Percentiles rank a stretch among this genome's conserved stretches.
phyloP scores from a whole-genome alignment of 2,888 invertebrate genomes.

The Panopea generosa region DNA sequence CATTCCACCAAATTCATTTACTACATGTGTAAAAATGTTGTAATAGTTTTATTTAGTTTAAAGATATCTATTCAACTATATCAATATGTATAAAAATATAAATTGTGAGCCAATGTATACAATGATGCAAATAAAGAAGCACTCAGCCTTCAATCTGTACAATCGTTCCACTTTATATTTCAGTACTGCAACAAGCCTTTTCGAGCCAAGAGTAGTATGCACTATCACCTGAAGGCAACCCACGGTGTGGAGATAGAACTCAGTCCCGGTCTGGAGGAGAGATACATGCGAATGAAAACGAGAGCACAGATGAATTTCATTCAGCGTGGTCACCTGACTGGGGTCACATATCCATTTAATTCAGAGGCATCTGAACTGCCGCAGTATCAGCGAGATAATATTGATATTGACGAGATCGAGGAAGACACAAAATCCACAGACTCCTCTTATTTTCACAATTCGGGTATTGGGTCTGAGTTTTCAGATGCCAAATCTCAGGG shows the following conservation, averaged over 20 bases:
- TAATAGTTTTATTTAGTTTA: too few relatives aligned
- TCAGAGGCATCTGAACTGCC: background rate
- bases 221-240: conserved; percentile 80
- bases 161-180: too few relatives aligned
- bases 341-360: background rate
- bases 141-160: too few relatives aligned
- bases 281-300: conserved; percentile 76
- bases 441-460: conserved; percentile 46
- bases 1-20: too few relatives aligned
- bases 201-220: conserved; percentile 81
- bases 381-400: conserved; percentile 8
- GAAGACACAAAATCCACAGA: conserved; percentile 49
- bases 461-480: conserved; percentile 31
- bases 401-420: conserved; percentile 45
- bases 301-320: conserved; percentile 62
- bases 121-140: too few relatives aligned
- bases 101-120: too few relatives aligned
- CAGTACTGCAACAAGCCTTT: conserved; percentile 82
- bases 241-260: conserved; percentile 81
- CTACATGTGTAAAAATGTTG: too few relatives aligned
- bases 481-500: conserved; percentile 54
- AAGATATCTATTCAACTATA: too few relatives aligned
- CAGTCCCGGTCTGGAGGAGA: conserved; percentile 81
- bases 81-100: too few relatives aligned
- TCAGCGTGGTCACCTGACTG: conserved; percentile 29